Conservation (phyloP, 1,140 invertebrate genomes). For the Papilio helenus region DNA sequence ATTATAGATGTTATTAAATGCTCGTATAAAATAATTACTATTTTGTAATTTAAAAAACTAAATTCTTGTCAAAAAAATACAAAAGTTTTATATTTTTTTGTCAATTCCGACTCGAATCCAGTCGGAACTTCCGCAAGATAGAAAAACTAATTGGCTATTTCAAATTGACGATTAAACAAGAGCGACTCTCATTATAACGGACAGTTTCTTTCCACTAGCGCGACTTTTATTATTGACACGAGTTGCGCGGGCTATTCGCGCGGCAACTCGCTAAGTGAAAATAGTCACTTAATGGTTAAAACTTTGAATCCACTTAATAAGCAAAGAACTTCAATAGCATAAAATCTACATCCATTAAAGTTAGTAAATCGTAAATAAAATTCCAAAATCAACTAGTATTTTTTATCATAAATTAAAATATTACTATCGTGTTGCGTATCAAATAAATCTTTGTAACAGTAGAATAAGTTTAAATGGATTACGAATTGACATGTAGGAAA, state of each 20-base stretch:
- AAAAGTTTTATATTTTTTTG: background rate
- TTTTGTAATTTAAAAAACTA: background rate
- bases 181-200: background rate
- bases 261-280: background rate
- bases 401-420: conserved; percentile 2
- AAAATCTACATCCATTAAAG: too few species aligned
- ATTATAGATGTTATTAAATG: conserved; percentile 43
- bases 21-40: conserved; percentile 36
- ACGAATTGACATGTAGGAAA: conserved; percentile 4
- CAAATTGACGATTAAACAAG: background rate
- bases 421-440: background rate
- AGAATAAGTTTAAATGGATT: conserved; percentile 21
- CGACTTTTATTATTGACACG: background rate
- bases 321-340: too few species aligned
- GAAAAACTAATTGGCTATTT: too few species aligned
- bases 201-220: background rate
- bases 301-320: too few species aligned
- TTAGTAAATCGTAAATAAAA: background rate
- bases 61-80: background rate
- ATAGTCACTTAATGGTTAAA: too few species aligned
- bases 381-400: background rate
- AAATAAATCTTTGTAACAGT: background rate
- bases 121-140: too few species aligned
- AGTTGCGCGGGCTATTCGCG: background rate
- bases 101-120: too few species aligned